Conservation (phyloP, 2,797 vertebrate genomes). For the Cirrhinus mrigala region DNA sequence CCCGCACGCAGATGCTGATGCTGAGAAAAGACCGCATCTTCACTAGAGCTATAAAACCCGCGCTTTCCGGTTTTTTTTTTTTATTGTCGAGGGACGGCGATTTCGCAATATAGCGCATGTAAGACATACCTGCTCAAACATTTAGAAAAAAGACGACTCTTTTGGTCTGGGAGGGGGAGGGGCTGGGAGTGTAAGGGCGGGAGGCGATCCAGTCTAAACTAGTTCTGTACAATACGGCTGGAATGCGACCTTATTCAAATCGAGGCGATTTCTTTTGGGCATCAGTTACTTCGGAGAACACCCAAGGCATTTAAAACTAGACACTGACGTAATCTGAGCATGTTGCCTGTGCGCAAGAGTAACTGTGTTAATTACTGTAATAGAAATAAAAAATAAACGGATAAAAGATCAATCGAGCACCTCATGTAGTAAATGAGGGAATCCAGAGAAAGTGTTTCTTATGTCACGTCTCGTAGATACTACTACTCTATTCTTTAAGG, state of each 20-base stretch:
- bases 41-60: neutral
- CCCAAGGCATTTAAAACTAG: neutral
- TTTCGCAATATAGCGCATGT: neutral
- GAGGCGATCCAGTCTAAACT: slow-evolving; percentile 79
- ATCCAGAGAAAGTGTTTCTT: neutral
- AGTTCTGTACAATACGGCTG: slow-evolving; percentile 69
- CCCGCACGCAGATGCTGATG: slow-evolving; percentile 72
- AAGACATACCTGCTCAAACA: neutral
- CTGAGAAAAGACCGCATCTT: slow-evolving; percentile 51
- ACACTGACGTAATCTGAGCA: neutral
- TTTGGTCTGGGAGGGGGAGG: slow-evolving; percentile 40
- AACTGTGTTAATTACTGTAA: neutral
- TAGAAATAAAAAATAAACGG: neutral
- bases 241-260: slow-evolving; percentile 50
- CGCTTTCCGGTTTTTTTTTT: neutral
- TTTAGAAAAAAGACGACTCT: neutral
- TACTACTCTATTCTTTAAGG: neutral
- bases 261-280: neutral
- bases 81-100: neutral
- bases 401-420: neutral
- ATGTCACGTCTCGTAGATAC: neutral
- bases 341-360: neutral
- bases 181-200: slow-evolving; percentile 56
- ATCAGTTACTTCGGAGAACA: neutral
- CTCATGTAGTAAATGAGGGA: neutral